Conservation (phyloP, 2,797 vertebrate species). For the Mormyrops attenuatus region DNA sequence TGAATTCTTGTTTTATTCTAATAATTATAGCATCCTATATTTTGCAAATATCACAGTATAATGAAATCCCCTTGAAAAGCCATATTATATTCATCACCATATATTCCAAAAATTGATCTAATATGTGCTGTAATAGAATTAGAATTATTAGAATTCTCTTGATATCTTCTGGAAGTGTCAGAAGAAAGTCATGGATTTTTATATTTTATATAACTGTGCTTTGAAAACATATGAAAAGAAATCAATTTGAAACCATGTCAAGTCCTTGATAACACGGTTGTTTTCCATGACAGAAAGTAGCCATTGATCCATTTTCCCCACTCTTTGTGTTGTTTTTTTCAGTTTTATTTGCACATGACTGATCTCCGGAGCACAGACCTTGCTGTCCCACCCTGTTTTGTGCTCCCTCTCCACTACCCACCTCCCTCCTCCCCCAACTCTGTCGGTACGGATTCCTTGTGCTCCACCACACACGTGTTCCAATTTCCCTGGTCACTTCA, state of each 20-base stretch:
- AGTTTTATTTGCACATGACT: slow-evolving; percentile 13
- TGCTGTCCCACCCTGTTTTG: neutral
- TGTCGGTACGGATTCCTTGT: neutral
- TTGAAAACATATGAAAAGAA: neutral
- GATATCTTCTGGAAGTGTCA: neutral
- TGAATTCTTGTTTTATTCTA: neutral
- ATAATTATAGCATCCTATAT: neutral
- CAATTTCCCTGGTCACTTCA: neutral
- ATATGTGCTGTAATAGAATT: neutral
- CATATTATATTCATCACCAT: neutral
- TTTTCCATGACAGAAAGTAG: neutral
- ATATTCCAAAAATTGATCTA: neutral
- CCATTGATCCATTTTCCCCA: neutral
- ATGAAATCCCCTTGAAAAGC: neutral
- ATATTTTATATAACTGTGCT: neutral
- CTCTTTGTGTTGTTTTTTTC: slow-evolving; percentile 4
- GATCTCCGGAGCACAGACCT: slow-evolving; percentile 7
- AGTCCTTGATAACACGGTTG: neutral
- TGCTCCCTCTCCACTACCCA: neutral
- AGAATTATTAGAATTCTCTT: neutral
- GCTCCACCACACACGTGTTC: neutral
- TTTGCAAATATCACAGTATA: neutral
- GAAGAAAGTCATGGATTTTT: neutral
- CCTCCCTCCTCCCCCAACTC: neutral
- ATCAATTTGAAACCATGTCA: neutral